A percentile compares a stretch with the other conserved stretches of the same genome.
Evolutionary conservation across 2,888 invertebrate genomes (phyloP).

Genomic region (Netelia inedita): DNA sequence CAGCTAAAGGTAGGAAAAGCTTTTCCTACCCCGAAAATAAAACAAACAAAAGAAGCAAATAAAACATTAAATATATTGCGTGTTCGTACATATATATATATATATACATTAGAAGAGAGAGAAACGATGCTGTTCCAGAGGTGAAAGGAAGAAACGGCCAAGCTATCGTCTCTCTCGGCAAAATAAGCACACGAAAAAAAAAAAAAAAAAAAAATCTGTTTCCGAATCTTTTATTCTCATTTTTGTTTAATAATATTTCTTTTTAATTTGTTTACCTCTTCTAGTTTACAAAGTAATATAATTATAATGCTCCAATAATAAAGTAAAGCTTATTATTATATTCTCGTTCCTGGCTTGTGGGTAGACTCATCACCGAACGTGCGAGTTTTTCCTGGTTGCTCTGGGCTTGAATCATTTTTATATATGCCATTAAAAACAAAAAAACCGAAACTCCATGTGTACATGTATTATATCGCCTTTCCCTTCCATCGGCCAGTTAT

Average conservation of each 20-base stretch:
- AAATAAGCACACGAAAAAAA: constrained; percentile 39
- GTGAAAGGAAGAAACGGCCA: constrained; percentile 41
- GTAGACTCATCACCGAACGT: constrained; percentile 67
- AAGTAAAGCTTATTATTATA: constrained; percentile 53
- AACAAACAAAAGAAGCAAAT: constrained; percentile 46
- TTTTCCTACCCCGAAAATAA: constrained; percentile 75
- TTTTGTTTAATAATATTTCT: constrained; percentile 43
- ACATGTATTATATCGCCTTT: constrained; percentile 62
- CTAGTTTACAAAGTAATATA: constrained; percentile 64
- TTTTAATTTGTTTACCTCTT: constrained; percentile 20
- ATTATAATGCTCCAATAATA: constrained; percentile 64
- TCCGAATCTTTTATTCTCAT: constrained; percentile 30
- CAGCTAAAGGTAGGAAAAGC: constrained; percentile 76
- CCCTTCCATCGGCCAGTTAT: constrained; percentile 48
- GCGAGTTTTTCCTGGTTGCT: constrained; percentile 71
- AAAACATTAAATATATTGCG: constrained; percentile 49
- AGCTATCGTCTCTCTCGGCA: constrained; percentile 61
- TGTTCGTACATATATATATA: constrained; percentile 48
- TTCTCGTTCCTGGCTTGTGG: constrained; percentile 67
- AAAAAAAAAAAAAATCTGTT: constrained; percentile 18
- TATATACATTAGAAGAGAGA: constrained; percentile 43
- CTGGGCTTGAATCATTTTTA: constrained; percentile 68
- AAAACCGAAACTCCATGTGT: constrained; percentile 59
- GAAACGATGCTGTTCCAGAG: constrained; percentile 48
- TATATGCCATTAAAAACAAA: constrained; percentile 60